Conservation (phyloP, 1,140 invertebrate genomes). For the Meloidogyne floridensis region DNA sequence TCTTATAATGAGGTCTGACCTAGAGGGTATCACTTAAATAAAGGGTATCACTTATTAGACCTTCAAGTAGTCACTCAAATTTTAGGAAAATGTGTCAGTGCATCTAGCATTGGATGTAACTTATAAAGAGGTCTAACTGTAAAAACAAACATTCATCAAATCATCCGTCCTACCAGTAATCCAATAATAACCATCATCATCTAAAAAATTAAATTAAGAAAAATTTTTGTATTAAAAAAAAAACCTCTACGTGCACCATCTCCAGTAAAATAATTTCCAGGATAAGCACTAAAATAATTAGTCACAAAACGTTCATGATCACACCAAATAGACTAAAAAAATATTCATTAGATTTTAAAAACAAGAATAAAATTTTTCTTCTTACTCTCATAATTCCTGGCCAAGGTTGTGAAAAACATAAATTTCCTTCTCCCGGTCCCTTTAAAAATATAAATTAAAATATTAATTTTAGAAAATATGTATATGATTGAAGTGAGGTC, state of each 20-base stretch:
- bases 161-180: slow-evolving; percentile 95
- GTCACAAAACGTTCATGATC: slow-evolving; percentile 89
- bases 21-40: too few species aligned
- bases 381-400: slow-evolving; percentile 87
- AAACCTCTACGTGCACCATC: slow-evolving; percentile 80
- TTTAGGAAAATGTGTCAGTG: too few species aligned
- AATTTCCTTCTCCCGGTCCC: slow-evolving; percentile 71
- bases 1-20: too few species aligned
- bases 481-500: too few species aligned
- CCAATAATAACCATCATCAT: slow-evolving; percentile 86
- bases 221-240: not conserved
- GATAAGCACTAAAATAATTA: slow-evolving; percentile 83
- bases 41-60: too few species aligned
- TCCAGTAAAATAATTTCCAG: slow-evolving; percentile 93
- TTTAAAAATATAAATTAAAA: not conserved
- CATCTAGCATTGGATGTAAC: too few species aligned
- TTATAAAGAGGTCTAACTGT: too few species aligned
- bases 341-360: not conserved
- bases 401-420: slow-evolving; percentile 75
- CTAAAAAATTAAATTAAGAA: slow-evolving; percentile 63
- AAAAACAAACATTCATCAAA: slow-evolving; percentile 78
- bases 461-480: too few species aligned
- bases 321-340: slow-evolving; percentile 75
- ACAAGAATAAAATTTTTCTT: not conserved
- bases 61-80: too few species aligned